Conservation (phyloP, 1,140 invertebrate species). For the Drosophila prosaltans region DNA sequence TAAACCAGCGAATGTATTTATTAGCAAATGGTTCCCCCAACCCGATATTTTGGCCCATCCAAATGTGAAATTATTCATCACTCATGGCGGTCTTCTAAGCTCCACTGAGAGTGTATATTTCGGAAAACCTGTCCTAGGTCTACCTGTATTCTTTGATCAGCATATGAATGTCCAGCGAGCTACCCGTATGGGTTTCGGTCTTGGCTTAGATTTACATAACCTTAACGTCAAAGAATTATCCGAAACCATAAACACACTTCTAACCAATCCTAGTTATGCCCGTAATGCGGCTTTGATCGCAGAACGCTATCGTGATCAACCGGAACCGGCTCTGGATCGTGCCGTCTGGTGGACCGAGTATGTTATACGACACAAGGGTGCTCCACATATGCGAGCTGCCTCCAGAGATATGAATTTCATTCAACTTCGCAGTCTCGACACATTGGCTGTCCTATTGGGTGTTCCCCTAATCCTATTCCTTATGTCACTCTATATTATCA, state of each 20-base stretch:
- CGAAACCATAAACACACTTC: conserved; percentile 67
- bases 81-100: conserved; percentile 88
- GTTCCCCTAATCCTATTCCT: conserved; percentile 21
- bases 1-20: conserved; percentile 86
- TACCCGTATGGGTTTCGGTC: conserved; percentile 83
- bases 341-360: conserved; percentile 90
- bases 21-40: conserved; percentile 89
- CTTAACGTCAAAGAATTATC: conserved; percentile 75
- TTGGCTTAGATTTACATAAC: conserved; percentile 75
- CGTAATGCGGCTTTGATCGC: conserved; percentile 84
- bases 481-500: not conserved
- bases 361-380: conserved; percentile 84
- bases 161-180: conserved; percentile 84
- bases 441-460: conserved; percentile 40
- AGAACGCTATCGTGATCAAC: conserved; percentile 85
- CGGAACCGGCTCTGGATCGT: conserved; percentile 85
- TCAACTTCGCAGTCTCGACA: conserved; percentile 85
- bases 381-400: conserved; percentile 58
- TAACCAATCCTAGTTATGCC: conserved; percentile 75
- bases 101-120: conserved; percentile 88
- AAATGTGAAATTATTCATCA: conserved; percentile 88
- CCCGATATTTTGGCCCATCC: conserved; percentile 88
- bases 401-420: conserved; percentile 60
- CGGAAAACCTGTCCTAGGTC: conserved; percentile 88
- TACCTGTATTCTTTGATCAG: conserved; percentile 88